Conservation (phyloP, 2,888 invertebrate genomes). For the Cephus sareptanus region DNA sequence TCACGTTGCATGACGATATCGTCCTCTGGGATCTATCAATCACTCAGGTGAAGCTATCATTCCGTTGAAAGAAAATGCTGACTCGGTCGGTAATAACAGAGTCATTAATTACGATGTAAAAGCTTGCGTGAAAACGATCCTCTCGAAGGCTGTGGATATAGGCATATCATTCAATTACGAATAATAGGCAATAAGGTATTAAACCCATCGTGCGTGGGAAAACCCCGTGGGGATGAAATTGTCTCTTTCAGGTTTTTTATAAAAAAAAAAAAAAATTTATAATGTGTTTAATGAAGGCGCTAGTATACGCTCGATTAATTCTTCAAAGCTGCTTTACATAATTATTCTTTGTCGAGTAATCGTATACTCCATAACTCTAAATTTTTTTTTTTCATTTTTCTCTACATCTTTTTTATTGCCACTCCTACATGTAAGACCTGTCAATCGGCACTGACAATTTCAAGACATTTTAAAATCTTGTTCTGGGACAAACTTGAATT, state of each 20-base stretch:
- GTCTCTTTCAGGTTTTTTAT: background rate
- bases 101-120: conserved; percentile 23
- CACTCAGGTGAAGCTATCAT: conserved; percentile 18
- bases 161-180: background rate
- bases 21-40: conserved; percentile 18
- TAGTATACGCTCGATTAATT: no score
- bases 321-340: no score
- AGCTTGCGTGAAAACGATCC: background rate
- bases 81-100: conserved; percentile 16
- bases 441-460: no score
- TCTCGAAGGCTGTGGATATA: background rate
- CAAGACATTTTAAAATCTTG: no score
- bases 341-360: no score
- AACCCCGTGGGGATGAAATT: background rate
- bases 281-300: background rate
- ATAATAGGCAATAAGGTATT: background rate
- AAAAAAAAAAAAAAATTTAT: background rate
- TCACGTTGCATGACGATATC: background rate
- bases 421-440: no score
- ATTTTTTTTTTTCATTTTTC: no score
- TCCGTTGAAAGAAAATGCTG: conserved; percentile 17
- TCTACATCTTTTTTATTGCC: no score
- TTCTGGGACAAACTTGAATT: no score
- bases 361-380: no score
- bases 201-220: background rate